Evolutionary conservation across 2,797 vertebrate genomes (phyloP).

Genomic region (Labeo calbasu): DNA sequence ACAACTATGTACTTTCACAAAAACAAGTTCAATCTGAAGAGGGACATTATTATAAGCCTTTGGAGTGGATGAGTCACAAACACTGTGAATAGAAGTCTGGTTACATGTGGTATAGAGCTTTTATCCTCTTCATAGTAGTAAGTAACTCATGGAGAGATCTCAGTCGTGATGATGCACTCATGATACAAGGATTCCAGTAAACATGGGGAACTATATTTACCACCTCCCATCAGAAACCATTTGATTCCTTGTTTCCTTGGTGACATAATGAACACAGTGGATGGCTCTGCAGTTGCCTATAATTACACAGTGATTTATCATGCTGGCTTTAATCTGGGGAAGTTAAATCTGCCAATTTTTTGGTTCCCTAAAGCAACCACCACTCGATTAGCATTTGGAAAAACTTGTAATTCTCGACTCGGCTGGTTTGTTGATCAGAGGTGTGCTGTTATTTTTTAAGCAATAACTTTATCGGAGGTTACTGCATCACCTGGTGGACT

Average conservation of each 20-base stretch:
- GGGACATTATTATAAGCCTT: slow-evolving; percentile 14
- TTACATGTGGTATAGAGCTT: slow-evolving; percentile 46
- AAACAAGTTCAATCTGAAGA: neutral
- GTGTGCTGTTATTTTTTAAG: too few relatives aligned
- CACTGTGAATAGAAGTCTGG: slow-evolving; percentile 6
- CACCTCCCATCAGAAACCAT: slow-evolving; percentile 65
- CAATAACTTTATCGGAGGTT: too few relatives aligned
- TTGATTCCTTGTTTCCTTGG: slow-evolving; percentile 76
- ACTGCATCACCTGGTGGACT: too few relatives aligned
- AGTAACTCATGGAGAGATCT: slow-evolving; percentile 33
- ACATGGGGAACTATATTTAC: slow-evolving; percentile 76
- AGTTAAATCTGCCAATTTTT: slow-evolving; percentile 45
- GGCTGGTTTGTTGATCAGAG: too few relatives aligned
- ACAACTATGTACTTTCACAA: neutral
- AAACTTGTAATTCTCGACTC: neutral
- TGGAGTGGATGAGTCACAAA: slow-evolving; percentile 26
- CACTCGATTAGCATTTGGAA: slow-evolving; percentile 5
- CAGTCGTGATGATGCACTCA: slow-evolving; percentile 36
- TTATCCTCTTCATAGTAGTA: slow-evolving; percentile 33
- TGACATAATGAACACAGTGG: slow-evolving; percentile 73
- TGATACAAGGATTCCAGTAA: slow-evolving; percentile 70
- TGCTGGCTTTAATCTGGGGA: slow-evolving; percentile 73
- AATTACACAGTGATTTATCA: slow-evolving; percentile 78
- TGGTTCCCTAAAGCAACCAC: slow-evolving; percentile 12
- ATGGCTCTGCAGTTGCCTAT: slow-evolving; percentile 69